phyloP scores from a whole-genome alignment of 2,113 vertebrate species.

The Xiphorhynchus elegans region DNA sequence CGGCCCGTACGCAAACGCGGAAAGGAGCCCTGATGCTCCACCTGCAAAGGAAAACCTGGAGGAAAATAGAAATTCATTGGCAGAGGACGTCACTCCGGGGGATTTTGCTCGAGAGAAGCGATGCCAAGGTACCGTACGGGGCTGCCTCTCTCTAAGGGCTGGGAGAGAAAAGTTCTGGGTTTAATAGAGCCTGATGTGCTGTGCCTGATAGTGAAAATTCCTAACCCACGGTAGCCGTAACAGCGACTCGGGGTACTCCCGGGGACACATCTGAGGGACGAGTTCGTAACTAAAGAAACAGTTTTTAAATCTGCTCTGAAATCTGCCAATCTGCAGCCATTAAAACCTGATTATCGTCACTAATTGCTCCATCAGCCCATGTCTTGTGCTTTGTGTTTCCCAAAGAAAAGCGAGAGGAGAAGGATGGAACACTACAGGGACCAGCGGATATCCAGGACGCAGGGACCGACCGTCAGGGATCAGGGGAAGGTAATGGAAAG shows the following conservation, averaged over 20 bases:
- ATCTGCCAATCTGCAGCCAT: not conserved
- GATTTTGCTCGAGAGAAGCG: not conserved
- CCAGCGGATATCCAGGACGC: slow-evolving; percentile 40
- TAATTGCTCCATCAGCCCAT: not conserved
- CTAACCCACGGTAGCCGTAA: not conserved
- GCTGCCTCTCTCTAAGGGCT: not conserved
- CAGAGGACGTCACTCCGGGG: not conserved
- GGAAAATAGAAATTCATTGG: not conserved
- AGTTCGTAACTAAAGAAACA: not conserved
- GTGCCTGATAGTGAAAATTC: not conserved
- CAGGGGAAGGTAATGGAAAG: slow-evolving; percentile 66
- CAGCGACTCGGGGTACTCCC: not conserved
- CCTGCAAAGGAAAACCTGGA: not conserved
- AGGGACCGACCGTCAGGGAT: not conserved
- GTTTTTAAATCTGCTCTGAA: not conserved
- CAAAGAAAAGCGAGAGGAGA: slow-evolving; percentile 64
- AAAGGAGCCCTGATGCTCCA: not conserved
- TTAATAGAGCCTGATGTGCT: not conserved
- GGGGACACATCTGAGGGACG: not conserved
- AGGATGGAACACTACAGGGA: slow-evolving; percentile 19
- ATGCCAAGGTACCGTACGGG: slow-evolving; percentile 59
- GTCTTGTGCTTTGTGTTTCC: slow-evolving; percentile 20
- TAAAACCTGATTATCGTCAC: not conserved
- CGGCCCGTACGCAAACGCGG: not conserved
- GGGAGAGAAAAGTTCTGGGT: not conserved